A percentile compares a stretch with the other conserved stretches of the same genome.
Conservation (phyloP, 1,140 invertebrate species). For the Trichogramma pretiosum region DNA sequence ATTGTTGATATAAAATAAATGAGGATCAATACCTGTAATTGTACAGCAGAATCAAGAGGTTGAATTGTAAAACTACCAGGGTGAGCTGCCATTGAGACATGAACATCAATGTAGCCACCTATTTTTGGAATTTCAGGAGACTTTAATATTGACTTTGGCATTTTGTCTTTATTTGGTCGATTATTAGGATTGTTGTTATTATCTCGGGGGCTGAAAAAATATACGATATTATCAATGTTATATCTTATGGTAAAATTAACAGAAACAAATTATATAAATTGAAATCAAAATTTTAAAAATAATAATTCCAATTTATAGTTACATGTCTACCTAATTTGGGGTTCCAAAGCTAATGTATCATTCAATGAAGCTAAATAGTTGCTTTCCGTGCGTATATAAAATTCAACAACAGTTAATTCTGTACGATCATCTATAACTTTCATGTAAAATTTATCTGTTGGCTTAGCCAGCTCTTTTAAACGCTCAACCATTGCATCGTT, state of each 20-base stretch:
- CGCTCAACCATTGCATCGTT: constrained; percentile 39
- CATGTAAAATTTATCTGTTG: constrained; percentile 37
- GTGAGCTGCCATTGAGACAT: constrained; percentile 51
- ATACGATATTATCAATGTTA: background rate
- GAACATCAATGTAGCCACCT: constrained; percentile 48
- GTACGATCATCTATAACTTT: constrained; percentile 30
- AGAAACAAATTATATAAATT: background rate
- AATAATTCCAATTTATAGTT: constrained; percentile 4
- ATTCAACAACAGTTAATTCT: constrained; percentile 44
- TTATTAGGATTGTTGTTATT: constrained; percentile 26
- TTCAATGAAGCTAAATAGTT: constrained; percentile 55
- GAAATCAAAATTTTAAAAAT: background rate
- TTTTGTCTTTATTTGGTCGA: constrained; percentile 10
- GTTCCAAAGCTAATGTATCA: constrained; percentile 47
- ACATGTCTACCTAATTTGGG: constrained; percentile 21
- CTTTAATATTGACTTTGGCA: constrained; percentile 20
- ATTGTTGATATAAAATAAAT: constrained; percentile 7
- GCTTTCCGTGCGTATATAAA: constrained; percentile 51
- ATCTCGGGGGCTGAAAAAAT: constrained; percentile 19
- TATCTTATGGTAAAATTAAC: background rate
- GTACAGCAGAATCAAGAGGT: constrained; percentile 19
- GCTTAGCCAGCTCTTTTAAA: constrained; percentile 41
- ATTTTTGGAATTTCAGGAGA: constrained; percentile 35
- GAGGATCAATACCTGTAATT: constrained; percentile 22
- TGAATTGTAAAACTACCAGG: constrained; percentile 51